These are phyloP conservation scores for Scelioninae gen. 1 DNA, from an alignment of 2,888 invertebrate species.

Conservation along the genomic window DNA sequence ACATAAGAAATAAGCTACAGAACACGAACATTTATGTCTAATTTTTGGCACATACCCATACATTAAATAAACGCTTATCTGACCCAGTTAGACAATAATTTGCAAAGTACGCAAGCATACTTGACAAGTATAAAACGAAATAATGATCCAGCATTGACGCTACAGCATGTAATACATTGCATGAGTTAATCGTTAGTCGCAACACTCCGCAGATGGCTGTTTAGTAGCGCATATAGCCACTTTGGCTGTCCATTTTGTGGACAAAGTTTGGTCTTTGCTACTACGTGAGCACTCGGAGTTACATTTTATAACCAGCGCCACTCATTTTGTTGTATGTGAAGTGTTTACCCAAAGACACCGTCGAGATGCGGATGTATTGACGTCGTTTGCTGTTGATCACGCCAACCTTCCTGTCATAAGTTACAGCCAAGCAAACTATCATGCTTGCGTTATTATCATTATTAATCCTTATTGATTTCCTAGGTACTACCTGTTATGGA, in stretches of 20 bases:
- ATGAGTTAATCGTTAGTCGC: conserved; percentile 20
- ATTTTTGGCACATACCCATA: too few relatives aligned
- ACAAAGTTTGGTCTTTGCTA: conserved; percentile 23
- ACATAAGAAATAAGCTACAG: too few relatives aligned
- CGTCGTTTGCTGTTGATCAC: conserved; percentile 48
- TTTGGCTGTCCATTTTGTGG: conserved; percentile 32
- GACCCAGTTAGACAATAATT: too few relatives aligned
- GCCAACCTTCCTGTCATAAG: neutral
- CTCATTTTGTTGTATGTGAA: conserved; percentile 36
- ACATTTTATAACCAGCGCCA: conserved; percentile 49
- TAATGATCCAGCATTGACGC: conserved; percentile 34
- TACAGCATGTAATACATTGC: conserved; percentile 24
- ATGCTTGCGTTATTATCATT: conserved; percentile 26
- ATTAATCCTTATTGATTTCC: too few relatives aligned
- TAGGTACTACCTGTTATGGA: too few relatives aligned
- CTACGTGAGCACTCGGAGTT: conserved; percentile 14
- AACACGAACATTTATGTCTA: too few relatives aligned
- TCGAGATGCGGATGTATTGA: conserved; percentile 21
- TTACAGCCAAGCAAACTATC: too few relatives aligned
- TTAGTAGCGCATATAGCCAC: conserved; percentile 20
- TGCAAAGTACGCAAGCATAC: too few relatives aligned
- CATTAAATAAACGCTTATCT: too few relatives aligned
- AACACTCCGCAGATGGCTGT: conserved; percentile 12
- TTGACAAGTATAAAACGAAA: conserved; percentile 42
- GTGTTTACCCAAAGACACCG: conserved; percentile 37